Conservation (phyloP, 2,888 invertebrate genomes). For the Willowsia nigromaculata region DNA sequence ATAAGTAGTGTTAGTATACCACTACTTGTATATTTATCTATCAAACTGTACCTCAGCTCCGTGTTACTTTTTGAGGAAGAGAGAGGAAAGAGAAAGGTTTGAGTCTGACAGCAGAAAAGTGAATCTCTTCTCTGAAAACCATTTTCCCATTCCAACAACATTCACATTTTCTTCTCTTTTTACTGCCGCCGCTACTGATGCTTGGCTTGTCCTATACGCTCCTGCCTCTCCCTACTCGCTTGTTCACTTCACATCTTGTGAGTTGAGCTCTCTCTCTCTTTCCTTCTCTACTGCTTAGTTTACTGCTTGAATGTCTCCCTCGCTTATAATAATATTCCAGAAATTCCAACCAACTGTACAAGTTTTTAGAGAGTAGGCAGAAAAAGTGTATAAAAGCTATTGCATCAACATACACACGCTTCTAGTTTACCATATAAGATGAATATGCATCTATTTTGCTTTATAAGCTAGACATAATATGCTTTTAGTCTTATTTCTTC, state of each 20-base stretch:
- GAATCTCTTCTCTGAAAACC: constrained; percentile 70
- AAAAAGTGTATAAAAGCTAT: constrained; percentile 30
- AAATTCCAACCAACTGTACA: constrained; percentile 60
- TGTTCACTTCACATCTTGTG: constrained; percentile 43
- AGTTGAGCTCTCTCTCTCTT: constrained; percentile 22
- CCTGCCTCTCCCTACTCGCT: constrained; percentile 51
- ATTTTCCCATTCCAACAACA: constrained; percentile 67
- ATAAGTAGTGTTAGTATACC: background rate
- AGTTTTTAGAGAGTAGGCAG: constrained; percentile 32
- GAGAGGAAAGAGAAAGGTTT: constrained; percentile 57
- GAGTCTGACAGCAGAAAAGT: constrained; percentile 71
- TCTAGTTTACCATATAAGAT: too few species aligned
- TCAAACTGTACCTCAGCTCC: background rate
- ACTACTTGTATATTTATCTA: background rate
- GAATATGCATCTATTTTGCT: too few species aligned
- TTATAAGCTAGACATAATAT: background rate
- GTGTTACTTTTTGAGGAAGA: constrained; percentile 17
- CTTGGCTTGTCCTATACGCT: background rate
- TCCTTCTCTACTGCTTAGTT: constrained; percentile 14
- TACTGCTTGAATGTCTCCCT: constrained; percentile 63
- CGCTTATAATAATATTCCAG: constrained; percentile 64
- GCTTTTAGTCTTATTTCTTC: constrained; percentile 60
- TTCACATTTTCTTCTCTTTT: constrained; percentile 60
- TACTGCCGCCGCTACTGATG: constrained; percentile 16
- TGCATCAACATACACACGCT: background rate